Evolutionary conservation across 2,113 vertebrate species (phyloP), one percentile per base, ranked within the genome.

Genomic region (Climacteris rufus): DNA sequence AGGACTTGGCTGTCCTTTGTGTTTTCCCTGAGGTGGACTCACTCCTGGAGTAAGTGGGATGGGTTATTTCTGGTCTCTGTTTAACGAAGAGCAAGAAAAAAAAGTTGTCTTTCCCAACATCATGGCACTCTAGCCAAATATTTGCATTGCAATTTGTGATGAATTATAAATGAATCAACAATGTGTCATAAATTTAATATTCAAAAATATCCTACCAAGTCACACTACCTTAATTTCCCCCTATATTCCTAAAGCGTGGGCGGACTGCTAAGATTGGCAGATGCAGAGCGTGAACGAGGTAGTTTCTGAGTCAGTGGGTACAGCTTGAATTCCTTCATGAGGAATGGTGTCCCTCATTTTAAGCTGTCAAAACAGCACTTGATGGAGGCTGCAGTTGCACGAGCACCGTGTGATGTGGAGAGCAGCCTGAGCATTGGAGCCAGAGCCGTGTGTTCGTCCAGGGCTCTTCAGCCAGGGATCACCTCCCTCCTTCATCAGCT

Each of bases 151-250:
- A 35, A 37, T 92, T 90, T 87, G 53, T 28, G 63, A 79, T 94
- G 75, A 91, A 78, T 94, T 93, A 61, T 23, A 93, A 59, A 84
- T 89, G 57, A 89, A 91, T 71, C 39, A 65, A 78, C 56, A 80
- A 15, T 1, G 7, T 84, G 77, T 11, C 30, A 37, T 63, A 47
- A 68, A 57, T 82, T 53, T 72, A 80, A 64, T 81, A 56, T 87
- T 83, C 13, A 42, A 24, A 64, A 80, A 47, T 72, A 65, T 16
- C 37, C 37, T 44, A 13, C 25, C 37, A 1, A 45, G 22, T 84
- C 74, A 72, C 42, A 6, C 31, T 69, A 31, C 27, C 39, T 77
- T 79, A n/a, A 23, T 69, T 91, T 82, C 37, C 78, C 39, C 25
- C 23, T 37, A 57, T 57, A 31, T 89, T 91, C 50, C 54, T 9